Evolutionary conservation across 2,888 invertebrate genomes (phyloP), one percentile per base, ranked within the genome.

Genomic region (Patella depressa): DNA sequence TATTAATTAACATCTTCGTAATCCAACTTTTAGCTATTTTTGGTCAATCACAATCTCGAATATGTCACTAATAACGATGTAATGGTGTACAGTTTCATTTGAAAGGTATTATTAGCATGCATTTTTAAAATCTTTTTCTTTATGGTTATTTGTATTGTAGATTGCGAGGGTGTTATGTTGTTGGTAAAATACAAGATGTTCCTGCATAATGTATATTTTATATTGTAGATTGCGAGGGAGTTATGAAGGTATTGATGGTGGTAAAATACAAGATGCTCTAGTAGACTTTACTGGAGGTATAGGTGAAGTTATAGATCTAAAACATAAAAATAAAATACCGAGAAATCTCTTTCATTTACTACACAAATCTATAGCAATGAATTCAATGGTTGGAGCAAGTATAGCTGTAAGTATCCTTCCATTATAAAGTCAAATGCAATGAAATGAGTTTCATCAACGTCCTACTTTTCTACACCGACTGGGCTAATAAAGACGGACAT

Each of bases 221-320:
- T 29, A 76, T 75, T 78, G 19, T 81, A 90, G 91, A 78, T 75
- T 91, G 71, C 81, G 87, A 53, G 90, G 90, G 1, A 81, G 86
- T 73, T 91, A 91, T 75, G 85, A 86, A 70, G 87, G 83, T 24
- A 78, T 90, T 53, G 87, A 88, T 75, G 91, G 90, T 7, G 91
- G 91, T 5, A 87, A 88, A 73, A 79, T 90, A 24, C 85, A 86
- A 55, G 88, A 89, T 76, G 88, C 90, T 57, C 78, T 90, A 69
- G 89, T 90, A 14, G 90, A 91, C 78, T 81, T 90, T 80, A 90
- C 90, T 0, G 91, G 90, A 1, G 90, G 90, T 12, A 86, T 90
- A 17, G 88, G 89, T 0, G 91, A 91, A 81, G 76, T 80, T 19
- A 84, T 90, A 19, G 79, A 85, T 53, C 79, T 91, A 14, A 76